Percentiles rank a stretch among this genome's conserved stretches.
phyloP scores from a whole-genome alignment of 2,797 vertebrate species.

The Sandelia bainsii region DNA sequence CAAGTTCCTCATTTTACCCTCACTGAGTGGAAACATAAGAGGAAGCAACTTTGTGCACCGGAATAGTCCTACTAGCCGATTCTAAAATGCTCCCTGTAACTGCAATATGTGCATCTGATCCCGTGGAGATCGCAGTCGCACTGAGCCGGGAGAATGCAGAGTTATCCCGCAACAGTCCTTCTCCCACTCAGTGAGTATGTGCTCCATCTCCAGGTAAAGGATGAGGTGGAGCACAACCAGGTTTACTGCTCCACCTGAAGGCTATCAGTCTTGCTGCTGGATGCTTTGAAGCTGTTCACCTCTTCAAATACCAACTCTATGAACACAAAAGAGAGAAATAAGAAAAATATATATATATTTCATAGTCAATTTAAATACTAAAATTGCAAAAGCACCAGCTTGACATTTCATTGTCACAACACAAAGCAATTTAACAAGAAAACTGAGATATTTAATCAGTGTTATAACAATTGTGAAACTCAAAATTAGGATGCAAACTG shows the following conservation, averaged over 20 bases:
- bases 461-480: background rate
- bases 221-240: slow-evolving; percentile 16
- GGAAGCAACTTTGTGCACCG: slow-evolving; percentile 48
- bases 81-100: slow-evolving; percentile 50
- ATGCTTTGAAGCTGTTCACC: slow-evolving; percentile 91
- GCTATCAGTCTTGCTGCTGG: slow-evolving; percentile 87
- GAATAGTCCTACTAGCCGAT: slow-evolving; percentile 13
- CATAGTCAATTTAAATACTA: background rate
- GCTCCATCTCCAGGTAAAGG: slow-evolving; percentile 50
- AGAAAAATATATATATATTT: background rate
- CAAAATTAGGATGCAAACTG: slow-evolving; percentile 3
- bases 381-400: background rate
- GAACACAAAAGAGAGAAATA: background rate
- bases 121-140: slow-evolving; percentile 25
- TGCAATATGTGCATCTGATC: slow-evolving; percentile 37
- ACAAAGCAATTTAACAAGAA: background rate
- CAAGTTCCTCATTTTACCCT: slow-evolving; percentile 42
- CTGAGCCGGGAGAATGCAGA: slow-evolving; percentile 39
- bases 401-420: background rate
- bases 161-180: slow-evolving; percentile 40
- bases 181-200: slow-evolving; percentile 26
- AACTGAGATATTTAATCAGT: background rate
- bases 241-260: slow-evolving; percentile 92
- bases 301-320: slow-evolving; percentile 96
- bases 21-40: slow-evolving; percentile 39